Evolutionary conservation across 1,140 invertebrate species (phyloP), one percentile per base, ranked within the genome.

Genomic region (Pachyrhynchus sulphureomaculatus): DNA sequence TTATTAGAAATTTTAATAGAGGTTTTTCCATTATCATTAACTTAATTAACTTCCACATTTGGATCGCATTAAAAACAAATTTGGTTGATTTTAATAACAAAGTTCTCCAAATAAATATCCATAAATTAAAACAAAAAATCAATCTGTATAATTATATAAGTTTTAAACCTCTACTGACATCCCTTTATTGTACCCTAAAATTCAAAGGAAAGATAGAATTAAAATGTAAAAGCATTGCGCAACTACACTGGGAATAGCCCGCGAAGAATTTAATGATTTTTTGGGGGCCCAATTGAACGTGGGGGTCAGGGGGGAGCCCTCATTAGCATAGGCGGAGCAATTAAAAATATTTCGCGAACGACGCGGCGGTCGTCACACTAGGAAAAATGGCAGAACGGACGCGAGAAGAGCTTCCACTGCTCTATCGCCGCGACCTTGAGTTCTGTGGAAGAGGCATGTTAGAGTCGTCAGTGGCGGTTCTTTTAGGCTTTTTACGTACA

Each of bases 221-320:
- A 75, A 75, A 73, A 75, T 73, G 73, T 75, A 72, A 71, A 75
- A 72, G 73, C 73, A 68, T 68, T 66, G 63, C 66, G 66, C 68
- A 70, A 70, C 69, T 67, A 68, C 67, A 58, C 48, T 48, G 29
- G 49, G 58, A 61, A 53, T 58, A 64, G 59, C 62, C 68, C 67
- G 69, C 67, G 73, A 75, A 75, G 71, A 74, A 73, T 72, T 72
- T 75, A 75, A 75, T 75, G 73, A 75, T 75, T 75, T 75, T 75
- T 75, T 75, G 73, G 71, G 68, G 52, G 21, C 57, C 47, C 37
- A 39, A 51, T 34, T 51, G 48, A 47, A 64, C 65, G 62, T 53
- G n/a, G 48, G 62, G 62, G 47, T 65, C 44, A 23, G 49, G 66
- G 65, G 45, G 65, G 61, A 33, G 64, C 62, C 65, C 70, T 72